Base-by-base conservation (phyloP, 2,888 invertebrate species). In the Creontiades dilutus region DNA sequence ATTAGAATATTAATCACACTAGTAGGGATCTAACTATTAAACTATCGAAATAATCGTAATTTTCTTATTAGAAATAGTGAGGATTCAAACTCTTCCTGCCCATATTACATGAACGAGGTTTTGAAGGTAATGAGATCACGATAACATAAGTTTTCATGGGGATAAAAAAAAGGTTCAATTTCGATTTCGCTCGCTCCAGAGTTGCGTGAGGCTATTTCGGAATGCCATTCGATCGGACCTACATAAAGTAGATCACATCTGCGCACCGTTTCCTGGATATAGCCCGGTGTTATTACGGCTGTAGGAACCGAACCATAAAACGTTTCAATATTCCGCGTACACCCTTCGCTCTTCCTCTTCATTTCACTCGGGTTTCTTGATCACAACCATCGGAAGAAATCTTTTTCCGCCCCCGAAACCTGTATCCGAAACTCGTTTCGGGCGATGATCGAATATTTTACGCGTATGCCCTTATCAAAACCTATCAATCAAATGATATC, bases 221-320 rank as follows among this genome's bases (percentile, higher is more conserved):
- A 68, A 68, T 23, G 68, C 23, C 23, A 68, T 68, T 68, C 23
- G 68, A 68, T 68, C 12, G 14, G 16, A 52, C 52, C 14, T 14
- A 68, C 68, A 13, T 23, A 23, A 68, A 4, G 68, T 23, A 23
- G 23, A 27, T 27, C 68, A 68, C 68, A 68, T 68, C 68, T 68
- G 68, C 68, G 68, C 68, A 68, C 68, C 68, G 68, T 68, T 68
- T 19, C 68, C 12, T n/a, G 68, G 23, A 61, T 61, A 61, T 52
- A 11, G 57, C n/a, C 23, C 68, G 23, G 68, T 68, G 68, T 68
- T 68, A 68, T 68, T 68, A 68, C 27, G 68, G 27, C 19, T 27
- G 68, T 68, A 68, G 68, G 68, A 68, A 68, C 23, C 68, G 19
- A 68, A 68, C 68, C 68, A 68, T 68, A 68, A 68, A 68, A 68